Evolutionary conservation across 2,113 vertebrate genomes (phyloP).

Genomic region (Cathartes aura): DNA sequence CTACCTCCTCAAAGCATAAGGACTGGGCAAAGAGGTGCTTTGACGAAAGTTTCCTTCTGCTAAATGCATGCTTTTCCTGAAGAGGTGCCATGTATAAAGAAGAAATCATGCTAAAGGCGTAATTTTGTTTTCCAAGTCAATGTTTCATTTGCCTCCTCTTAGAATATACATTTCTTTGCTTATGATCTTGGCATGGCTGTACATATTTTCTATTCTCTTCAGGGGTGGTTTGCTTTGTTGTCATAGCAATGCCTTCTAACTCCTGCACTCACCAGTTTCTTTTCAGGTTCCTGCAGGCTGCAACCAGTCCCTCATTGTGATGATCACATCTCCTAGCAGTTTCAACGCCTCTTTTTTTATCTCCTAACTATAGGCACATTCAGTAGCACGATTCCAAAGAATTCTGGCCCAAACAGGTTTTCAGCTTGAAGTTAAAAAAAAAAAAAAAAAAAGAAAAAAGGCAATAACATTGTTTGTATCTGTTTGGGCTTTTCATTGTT

Average conservation of each 20-base stretch:
- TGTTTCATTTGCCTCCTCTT: constrained; percentile 43
- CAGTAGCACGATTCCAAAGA: constrained; percentile 39
- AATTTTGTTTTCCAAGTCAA: constrained; percentile 29
- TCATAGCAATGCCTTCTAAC: constrained; percentile 49
- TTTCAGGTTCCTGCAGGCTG: constrained; percentile 61
- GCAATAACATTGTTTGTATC: background rate
- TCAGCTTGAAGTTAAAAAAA: background rate
- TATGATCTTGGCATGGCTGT: constrained; percentile 30
- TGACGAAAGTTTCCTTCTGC: background rate
- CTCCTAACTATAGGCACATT: constrained; percentile 36
- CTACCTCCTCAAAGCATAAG: background rate
- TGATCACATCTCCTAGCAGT: constrained; percentile 48
- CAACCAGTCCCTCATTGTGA: constrained; percentile 54
- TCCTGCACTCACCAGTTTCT: constrained; percentile 30
- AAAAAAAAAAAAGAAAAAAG: background rate
- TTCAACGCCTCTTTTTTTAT: background rate
- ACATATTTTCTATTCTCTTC: constrained; percentile 59
- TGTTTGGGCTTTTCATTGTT: constrained; percentile 19
- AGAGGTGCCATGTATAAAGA: constrained; percentile 23
- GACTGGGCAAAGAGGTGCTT: background rate
- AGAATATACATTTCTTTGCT: constrained; percentile 18
- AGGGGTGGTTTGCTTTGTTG: constrained; percentile 58
- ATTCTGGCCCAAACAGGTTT: constrained; percentile 35
- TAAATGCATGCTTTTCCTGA: constrained; percentile 30
- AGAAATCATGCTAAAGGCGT: background rate